Conservation (phyloP, 2,888 invertebrate species). For the Phalangium opilio region DNA sequence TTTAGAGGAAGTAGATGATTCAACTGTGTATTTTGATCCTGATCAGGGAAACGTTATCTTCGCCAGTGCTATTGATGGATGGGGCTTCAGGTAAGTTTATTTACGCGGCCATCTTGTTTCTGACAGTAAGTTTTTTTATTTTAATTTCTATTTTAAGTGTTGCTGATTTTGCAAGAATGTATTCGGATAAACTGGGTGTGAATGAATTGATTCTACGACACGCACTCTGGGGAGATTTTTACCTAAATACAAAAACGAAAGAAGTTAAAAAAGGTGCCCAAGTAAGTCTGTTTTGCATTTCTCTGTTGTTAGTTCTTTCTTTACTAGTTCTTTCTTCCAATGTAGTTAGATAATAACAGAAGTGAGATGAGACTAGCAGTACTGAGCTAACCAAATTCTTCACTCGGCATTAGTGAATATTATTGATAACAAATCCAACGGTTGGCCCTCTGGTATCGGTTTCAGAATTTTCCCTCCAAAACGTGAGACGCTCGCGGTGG, state of each 20-base stretch:
- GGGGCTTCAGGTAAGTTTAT: conserved; percentile 51
- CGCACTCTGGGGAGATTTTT: conserved; percentile 90
- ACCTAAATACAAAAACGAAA: conserved; percentile 67
- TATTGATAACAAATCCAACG: too few relatives aligned
- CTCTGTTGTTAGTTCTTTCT: too few relatives aligned
- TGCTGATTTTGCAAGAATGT: conserved; percentile 63
- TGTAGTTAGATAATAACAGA: too few relatives aligned
- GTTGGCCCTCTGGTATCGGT: too few relatives aligned
- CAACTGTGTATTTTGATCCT: conserved; percentile 80
- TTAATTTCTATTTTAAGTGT: conserved; percentile 35
- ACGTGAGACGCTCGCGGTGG: too few relatives aligned
- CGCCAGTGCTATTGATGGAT: conserved; percentile 88
- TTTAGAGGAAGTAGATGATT: conserved; percentile 67
- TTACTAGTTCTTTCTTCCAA: too few relatives aligned
- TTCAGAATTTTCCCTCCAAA: too few relatives aligned
- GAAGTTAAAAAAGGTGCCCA: conserved; percentile 72
- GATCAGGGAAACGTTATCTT: conserved; percentile 90
- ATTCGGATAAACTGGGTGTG: conserved; percentile 55
- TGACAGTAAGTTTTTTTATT: neutral
- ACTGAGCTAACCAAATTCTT: too few relatives aligned
- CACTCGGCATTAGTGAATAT: too few relatives aligned
- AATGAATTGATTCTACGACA: conserved; percentile 53
- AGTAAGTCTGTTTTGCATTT: conserved; percentile 31
- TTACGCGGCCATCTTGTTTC: neutral
- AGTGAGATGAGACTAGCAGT: too few relatives aligned